Evolutionary conservation across 2,113 vertebrate genomes (phyloP).

Genomic region (Tupaia chinensis): DNA sequence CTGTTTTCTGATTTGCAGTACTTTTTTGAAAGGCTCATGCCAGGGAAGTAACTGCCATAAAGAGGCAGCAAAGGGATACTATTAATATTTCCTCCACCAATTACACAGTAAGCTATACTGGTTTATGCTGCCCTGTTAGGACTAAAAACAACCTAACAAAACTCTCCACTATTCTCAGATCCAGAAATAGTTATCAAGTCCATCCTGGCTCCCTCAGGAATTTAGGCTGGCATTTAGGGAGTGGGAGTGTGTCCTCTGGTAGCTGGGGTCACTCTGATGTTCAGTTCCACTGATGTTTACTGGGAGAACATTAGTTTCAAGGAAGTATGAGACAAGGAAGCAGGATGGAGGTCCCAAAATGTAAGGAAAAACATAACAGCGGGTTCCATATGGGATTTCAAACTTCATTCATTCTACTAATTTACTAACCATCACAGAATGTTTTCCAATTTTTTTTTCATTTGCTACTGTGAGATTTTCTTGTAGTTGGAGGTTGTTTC

Average conservation of each 20-base stretch:
- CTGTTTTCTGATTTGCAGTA: conserved; percentile 36
- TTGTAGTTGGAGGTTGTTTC: conserved; percentile 14
- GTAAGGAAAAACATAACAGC: neutral
- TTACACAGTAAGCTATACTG: conserved; percentile 26
- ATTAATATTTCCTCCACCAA: conserved; percentile 11
- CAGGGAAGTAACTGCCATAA: conserved; percentile 24
- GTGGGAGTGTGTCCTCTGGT: conserved; percentile 36
- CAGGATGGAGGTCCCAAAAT: neutral
- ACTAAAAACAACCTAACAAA: conserved; percentile 70
- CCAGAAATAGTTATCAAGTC: conserved; percentile 75
- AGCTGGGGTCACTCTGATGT: conserved; percentile 1
- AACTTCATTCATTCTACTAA: conserved; percentile 19
- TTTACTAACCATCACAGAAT: neutral
- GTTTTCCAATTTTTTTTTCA: conserved; percentile 33
- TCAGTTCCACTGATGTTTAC: conserved; percentile 22
- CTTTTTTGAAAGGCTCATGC: conserved; percentile 2
- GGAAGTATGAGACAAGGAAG: conserved; percentile 24
- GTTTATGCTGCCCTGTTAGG: conserved; percentile 58
- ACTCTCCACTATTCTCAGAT: conserved; percentile 56
- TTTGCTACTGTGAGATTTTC: conserved; percentile 37
- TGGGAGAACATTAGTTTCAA: conserved; percentile 27
- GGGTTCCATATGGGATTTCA: neutral
- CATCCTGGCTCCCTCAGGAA: conserved; percentile 64
- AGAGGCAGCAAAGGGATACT: neutral
- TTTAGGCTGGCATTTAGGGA: conserved; percentile 72